Evolutionary conservation across 1,140 invertebrate genomes (phyloP), one percentile per base, ranked within the genome.

Genomic region (Tetramorium simillimum): DNA sequence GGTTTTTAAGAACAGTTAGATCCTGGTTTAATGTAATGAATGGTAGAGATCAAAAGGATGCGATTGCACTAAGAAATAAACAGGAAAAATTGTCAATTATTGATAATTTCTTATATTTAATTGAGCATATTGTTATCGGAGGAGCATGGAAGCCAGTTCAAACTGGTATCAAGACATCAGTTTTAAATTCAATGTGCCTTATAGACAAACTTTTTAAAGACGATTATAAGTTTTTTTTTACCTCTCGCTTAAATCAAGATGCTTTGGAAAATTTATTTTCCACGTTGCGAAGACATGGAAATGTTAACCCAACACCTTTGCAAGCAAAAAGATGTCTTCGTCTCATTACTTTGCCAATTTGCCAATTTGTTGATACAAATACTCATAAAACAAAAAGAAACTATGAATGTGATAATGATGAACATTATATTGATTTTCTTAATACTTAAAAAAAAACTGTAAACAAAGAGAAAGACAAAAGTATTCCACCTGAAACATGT

Each of bases 261-360:
- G 67, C 67, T 16, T 49, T 70, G 24, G 67, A 70, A 70, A 70
- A 70, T n/a, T 70, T 70, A 70, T 70, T 70, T 70, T 70, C 67
- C 6, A 70, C 67, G 16, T 49, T 70, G 46, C 67, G 40, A 46
- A 46, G 67, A 70, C 40, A 70, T 28, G 67, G 67, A 70, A 70
- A 70, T 49, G 40, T 70, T 49, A 70, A 70, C 40, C 43, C 40
- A 70, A 70, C 67, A 21, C 5, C n/a, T 46, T 70, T 70, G n/a
- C 67, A 70, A 70, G 67, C 18, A 6, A 70, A 70, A 70, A 46
- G 67, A 49, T 70, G 67, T 51, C 67, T 70, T 70, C 40, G 67
- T 28, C 67, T 70, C 9, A 21, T 70, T 51, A 70, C 40, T 28
- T n/a, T 16, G 18, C n/a, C n/a, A n/a, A n/a, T n/a, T n/a, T 70